A percentile compares a stretch with the other conserved stretches of the same genome.
Evolutionary conservation across 2,797 vertebrate species (phyloP).

Genomic region (Podarcis lilfordi): DNA sequence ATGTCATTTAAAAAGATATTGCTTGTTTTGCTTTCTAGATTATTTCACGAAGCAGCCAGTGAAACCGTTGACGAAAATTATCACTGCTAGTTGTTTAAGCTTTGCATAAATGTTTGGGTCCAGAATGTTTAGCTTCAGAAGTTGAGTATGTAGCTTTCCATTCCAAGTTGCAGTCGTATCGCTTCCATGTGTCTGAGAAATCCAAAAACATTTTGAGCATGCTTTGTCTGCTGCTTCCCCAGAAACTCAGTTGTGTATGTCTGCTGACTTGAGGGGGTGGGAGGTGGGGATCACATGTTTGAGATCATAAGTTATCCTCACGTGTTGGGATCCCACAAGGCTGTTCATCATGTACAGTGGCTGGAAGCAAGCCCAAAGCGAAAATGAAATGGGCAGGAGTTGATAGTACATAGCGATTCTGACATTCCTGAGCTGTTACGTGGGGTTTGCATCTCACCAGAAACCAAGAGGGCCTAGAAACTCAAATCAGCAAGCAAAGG

Average conservation of each 20-base stretch:
- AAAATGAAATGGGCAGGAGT: background rate
- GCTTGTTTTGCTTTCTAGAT: slow-evolving; percentile 45
- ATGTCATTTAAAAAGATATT: slow-evolving; percentile 48
- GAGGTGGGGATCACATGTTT: background rate
- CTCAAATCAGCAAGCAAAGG: background rate
- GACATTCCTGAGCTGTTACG: background rate
- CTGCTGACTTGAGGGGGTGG: background rate
- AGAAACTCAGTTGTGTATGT: background rate
- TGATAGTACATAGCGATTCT: background rate
- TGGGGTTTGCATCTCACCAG: background rate
- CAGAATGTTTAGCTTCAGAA: background rate
- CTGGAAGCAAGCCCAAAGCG: background rate
- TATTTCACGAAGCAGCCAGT: slow-evolving; percentile 29
- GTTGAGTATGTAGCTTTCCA: background rate
- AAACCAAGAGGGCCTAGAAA: background rate
- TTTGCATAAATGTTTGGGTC: slow-evolving; percentile 41
- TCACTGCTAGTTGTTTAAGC: slow-evolving; percentile 29
- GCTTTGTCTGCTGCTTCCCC: background rate
- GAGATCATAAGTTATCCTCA: background rate
- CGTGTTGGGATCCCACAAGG: background rate
- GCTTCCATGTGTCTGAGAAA: slow-evolving; percentile 7
- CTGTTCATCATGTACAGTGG: background rate
- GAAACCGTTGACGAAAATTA: slow-evolving; percentile 26
- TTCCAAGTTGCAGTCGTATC: slow-evolving; percentile 2
- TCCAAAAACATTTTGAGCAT: background rate